Conservation (phyloP, 2,797 vertebrate species). For the Paedocypris micromegethes region DNA sequence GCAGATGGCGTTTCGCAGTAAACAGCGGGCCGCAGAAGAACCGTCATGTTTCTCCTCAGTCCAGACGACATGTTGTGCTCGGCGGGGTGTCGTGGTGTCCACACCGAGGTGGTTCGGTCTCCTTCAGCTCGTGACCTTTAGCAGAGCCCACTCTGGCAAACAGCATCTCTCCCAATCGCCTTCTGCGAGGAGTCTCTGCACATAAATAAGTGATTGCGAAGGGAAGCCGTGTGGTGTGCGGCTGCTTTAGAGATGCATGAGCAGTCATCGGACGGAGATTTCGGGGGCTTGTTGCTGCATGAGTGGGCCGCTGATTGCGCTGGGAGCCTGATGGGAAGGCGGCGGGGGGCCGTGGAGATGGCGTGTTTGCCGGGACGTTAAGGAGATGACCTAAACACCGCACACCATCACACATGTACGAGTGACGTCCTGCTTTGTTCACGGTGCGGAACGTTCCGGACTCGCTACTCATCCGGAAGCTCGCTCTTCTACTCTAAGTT, state of each 20-base stretch:
- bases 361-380: conserved; percentile 55
- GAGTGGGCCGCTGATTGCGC: conserved; percentile 55
- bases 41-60: conserved; percentile 32
- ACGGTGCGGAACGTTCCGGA: conserved; percentile 10
- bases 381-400: conserved; percentile 49
- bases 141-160: conserved; percentile 1
- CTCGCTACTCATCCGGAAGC: neutral
- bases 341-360: conserved; percentile 58
- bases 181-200: neutral
- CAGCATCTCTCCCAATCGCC: neutral
- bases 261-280: conserved; percentile 43
- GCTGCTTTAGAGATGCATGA: conserved; percentile 27
- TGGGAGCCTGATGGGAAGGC: conserved; percentile 62
- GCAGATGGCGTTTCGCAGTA: conserved; percentile 39
- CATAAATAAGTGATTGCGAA: conserved; percentile 31
- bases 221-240: neutral
- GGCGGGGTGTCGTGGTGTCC: conserved; percentile 17
- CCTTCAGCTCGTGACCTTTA: conserved; percentile 22
- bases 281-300: conserved; percentile 59
- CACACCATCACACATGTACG: conserved; percentile 12
- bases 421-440: conserved; percentile 36
- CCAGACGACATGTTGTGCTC: conserved; percentile 28
- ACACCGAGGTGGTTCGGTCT: neutral
- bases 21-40: conserved; percentile 32
- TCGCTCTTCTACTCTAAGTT: neutral